Percentiles rank a stretch among this genome's conserved stretches.
Conservation (phyloP, 2,113 vertebrate genomes). For the Tricholaema leucomelas region DNA sequence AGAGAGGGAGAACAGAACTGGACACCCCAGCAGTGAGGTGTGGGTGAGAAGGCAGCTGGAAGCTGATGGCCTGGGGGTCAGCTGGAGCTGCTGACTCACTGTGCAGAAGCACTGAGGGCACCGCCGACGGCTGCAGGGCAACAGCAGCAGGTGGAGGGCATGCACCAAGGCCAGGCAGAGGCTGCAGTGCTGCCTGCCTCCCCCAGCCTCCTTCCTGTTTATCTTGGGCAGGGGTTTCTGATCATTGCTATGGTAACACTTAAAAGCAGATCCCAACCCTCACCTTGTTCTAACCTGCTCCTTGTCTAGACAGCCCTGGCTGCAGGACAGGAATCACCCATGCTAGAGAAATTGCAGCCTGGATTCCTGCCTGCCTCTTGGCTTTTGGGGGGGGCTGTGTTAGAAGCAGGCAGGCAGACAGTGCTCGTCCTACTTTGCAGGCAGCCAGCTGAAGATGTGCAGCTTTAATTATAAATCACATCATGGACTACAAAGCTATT, state of each 20-base stretch:
- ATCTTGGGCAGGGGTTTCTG: background rate
- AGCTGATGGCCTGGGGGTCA: background rate
- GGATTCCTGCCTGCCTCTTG: slow-evolving; percentile 9
- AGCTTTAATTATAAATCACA: slow-evolving; percentile 71
- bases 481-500: slow-evolving; percentile 64
- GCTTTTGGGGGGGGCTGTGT: background rate
- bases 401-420: slow-evolving; percentile 30
- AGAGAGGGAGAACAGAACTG: background rate
- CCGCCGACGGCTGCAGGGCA: background rate
- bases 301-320: slow-evolving; percentile 36
- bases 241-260: slow-evolving; percentile 63
- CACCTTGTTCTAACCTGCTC: slow-evolving; percentile 61
- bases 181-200: background rate
- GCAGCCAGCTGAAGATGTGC: slow-evolving; percentile 55
- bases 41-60: background rate
- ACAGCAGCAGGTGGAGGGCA: accelerated
- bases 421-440: slow-evolving; percentile 58
- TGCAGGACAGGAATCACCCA: slow-evolving; percentile 28
- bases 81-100: accelerated
- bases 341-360: slow-evolving; percentile 12
- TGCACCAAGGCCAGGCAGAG: accelerated
- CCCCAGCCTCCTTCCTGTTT: slow-evolving; percentile 16
- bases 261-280: slow-evolving; percentile 46
- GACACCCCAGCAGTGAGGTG: accelerated
- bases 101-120: background rate